Conservation (phyloP, 2,888 invertebrate genomes). For the Hirtodrosophila duncani region DNA sequence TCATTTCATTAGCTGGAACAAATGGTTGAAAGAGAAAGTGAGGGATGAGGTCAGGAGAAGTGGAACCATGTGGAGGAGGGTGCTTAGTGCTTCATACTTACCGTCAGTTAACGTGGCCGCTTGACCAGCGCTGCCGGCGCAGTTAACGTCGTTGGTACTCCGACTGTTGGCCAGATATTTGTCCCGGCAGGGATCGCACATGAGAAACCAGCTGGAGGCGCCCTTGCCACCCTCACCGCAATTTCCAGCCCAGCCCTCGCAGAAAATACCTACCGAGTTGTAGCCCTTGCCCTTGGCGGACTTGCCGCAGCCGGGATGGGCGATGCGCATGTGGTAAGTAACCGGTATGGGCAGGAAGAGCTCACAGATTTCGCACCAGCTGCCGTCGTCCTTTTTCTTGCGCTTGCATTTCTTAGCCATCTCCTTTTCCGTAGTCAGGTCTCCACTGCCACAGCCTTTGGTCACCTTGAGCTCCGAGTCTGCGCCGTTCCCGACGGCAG, state of each 20-base stretch:
- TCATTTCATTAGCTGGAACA: slow-evolving; percentile 75
- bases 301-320: slow-evolving; percentile 94
- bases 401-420: slow-evolving; percentile 69
- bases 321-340: slow-evolving; percentile 93
- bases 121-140: slow-evolving; percentile 70
- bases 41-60: not conserved
- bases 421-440: slow-evolving; percentile 66
- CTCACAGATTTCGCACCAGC: slow-evolving; percentile 92
- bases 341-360: slow-evolving; percentile 86
- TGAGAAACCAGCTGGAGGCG: slow-evolving; percentile 91
- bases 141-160: slow-evolving; percentile 76
- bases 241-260: slow-evolving; percentile 92
- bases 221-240: slow-evolving; percentile 92
- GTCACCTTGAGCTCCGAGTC: no score
- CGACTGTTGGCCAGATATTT: slow-evolving; percentile 80
- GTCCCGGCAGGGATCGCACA: slow-evolving; percentile 94
- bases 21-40: not conserved
- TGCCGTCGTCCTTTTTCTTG: slow-evolving; percentile 78
- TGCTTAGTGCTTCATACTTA: no score
- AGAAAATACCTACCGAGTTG: slow-evolving; percentile 92
- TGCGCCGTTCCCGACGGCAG: slow-evolving; percentile 6
- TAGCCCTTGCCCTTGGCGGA: slow-evolving; percentile 93
- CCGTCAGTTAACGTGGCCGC: slow-evolving; percentile 62
- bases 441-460: slow-evolving; percentile 24
- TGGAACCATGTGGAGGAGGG: no score